Evolutionary conservation across 2,113 vertebrate species (phyloP), one percentile per base, ranked within the genome.

Genomic region (Psilopsiagon aurifrons): DNA sequence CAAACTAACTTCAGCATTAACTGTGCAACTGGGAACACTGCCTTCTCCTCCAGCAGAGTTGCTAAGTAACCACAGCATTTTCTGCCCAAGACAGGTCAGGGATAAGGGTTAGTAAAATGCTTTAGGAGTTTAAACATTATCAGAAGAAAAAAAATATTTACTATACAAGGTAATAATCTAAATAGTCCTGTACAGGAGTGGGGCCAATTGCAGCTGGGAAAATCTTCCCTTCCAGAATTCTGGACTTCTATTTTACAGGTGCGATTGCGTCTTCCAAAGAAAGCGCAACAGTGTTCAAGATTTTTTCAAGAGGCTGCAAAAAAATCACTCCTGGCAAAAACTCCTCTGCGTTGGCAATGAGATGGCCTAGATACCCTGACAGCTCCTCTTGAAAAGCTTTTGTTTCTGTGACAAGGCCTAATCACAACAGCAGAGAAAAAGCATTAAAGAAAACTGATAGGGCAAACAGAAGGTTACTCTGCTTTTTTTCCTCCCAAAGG

Each of bases 51-150:
- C 71, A 88, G 69, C 39, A 55, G 73, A 92, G 86, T 75, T 96
- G 94, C 94, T 88, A 96, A 84, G 90, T 90, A 96, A 96, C 95
- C 51, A 82, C 35, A 35, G 43, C 0, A 3, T 71, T 92, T 95
- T 80, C 68, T 88, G 62, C 71, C 52, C 9, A 14, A 86, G 76
- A 82, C 51, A 76, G 88, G 83, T 90, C 68, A 77, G 39, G 73
- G 47, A 75, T 59, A 93, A 90, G 29, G 39, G 60, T 37, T 49
- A 84, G 73, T 44, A 71, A 96, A 86, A 92, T 29, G 59, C 54
- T 87, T 44, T 49, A 37, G 15, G 17, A 68, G 29, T 88, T 90
- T 55, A 84, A 93, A 84, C n/a, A 31, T 64, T 86, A 71, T 46
- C 73, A 92, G 82, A 86, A 16, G 17, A 47, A 88, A 90, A 90